phyloP scores from a whole-genome alignment of 2,113 vertebrate species.

The Callipepla californica region DNA sequence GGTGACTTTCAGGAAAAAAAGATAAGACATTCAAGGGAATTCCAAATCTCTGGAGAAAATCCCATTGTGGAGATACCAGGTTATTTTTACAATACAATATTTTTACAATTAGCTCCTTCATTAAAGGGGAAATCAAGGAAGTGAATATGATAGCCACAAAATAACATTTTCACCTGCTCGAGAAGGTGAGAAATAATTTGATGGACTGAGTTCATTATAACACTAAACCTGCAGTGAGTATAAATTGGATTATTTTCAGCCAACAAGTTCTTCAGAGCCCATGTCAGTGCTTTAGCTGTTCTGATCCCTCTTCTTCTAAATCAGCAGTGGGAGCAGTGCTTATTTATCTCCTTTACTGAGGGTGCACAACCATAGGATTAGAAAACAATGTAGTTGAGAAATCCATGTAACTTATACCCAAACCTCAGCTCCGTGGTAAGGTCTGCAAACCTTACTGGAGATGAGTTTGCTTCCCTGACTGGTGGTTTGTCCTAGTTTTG shows the following conservation, averaged over 20 bases:
- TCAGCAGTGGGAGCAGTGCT: neutral
- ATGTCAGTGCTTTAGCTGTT: neutral
- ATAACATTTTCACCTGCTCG: neutral
- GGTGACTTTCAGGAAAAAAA: neutral
- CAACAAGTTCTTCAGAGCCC: neutral
- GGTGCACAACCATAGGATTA: neutral
- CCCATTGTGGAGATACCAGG: neutral
- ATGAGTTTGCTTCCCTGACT: neutral
- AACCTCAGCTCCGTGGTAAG: neutral
- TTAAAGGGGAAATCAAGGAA: neutral
- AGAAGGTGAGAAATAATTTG: neutral
- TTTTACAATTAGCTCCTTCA: constrained; percentile 19
- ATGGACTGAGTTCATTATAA: neutral
- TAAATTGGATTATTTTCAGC: neutral
- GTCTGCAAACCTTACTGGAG: neutral
- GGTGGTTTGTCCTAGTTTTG: neutral
- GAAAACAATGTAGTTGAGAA: neutral
- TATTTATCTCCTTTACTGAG: neutral
- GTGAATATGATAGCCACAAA: neutral
- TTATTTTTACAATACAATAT: constrained; percentile 25
- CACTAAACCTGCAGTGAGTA: neutral
- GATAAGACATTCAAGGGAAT: neutral
- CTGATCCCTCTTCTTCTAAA: neutral
- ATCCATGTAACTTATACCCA: neutral
- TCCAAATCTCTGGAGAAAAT: constrained; percentile 10